Evolutionary conservation across 2,113 vertebrate genomes (phyloP).

Genomic region (Notothenia rossii): DNA sequence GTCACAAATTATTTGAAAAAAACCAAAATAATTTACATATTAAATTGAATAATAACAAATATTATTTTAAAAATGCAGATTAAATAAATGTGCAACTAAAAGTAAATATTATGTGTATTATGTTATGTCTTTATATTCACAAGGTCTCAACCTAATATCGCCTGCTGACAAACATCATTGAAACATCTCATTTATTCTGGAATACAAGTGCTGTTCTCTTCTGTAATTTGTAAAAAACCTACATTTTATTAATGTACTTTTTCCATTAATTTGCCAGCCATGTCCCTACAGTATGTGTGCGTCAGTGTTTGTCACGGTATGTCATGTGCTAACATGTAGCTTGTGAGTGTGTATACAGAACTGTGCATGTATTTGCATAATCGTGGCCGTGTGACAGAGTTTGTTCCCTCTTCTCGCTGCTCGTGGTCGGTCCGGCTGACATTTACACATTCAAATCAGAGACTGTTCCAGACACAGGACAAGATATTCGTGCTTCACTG

Average conservation of each 20-base stretch:
- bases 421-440: constrained; percentile 56
- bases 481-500: constrained; percentile 51
- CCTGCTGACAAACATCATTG: too few relatives aligned
- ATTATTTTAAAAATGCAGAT: too few relatives aligned
- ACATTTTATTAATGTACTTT: not conserved
- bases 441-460: constrained; percentile 79
- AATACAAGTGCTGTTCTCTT: too few relatives aligned
- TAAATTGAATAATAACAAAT: too few relatives aligned
- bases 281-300: not conserved
- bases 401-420: constrained; percentile 63
- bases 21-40: too few relatives aligned
- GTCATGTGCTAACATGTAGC: not conserved
- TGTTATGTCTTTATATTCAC: too few relatives aligned
- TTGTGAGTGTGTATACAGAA: not conserved
- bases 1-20: too few relatives aligned
- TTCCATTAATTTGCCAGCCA: not conserved
- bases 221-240: too few relatives aligned
- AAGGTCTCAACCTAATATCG: too few relatives aligned
- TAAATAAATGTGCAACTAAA: too few relatives aligned
- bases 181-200: too few relatives aligned
- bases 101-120: too few relatives aligned
- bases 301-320: not conserved
- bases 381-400: constrained; percentile 35
- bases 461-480: constrained; percentile 53
- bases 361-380: constrained; percentile 55